These are phyloP conservation scores for Achroia grisella DNA, from an alignment of 1,140 invertebrate genomes.

Conservation along the genomic window DNA sequence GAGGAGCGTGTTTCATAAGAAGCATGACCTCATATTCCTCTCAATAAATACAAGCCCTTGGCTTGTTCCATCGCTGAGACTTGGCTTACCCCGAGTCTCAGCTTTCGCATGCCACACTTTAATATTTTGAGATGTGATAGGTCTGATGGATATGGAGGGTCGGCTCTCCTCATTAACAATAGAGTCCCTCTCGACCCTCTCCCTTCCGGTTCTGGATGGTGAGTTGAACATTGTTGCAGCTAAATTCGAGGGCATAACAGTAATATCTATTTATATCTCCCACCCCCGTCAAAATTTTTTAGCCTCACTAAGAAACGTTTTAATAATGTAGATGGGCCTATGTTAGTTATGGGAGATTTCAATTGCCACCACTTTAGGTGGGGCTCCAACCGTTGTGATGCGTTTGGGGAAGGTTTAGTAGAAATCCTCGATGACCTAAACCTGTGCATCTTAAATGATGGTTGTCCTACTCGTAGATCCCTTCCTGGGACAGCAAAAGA, in stretches of 20 bases:
- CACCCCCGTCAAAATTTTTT: not conserved
- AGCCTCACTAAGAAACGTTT: not conserved
- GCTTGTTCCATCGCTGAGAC: slow-evolving; percentile 6
- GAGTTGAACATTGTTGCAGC: not conserved
- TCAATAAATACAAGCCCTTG: slow-evolving; percentile 10
- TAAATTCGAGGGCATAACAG: not conserved
- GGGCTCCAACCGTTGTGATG: slow-evolving; percentile 8
- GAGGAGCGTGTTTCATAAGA: no score
- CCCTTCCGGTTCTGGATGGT: not conserved
- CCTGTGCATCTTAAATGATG: slow-evolving; percentile 10
- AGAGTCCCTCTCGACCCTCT: not conserved
- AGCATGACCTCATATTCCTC: not conserved
- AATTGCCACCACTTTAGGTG: slow-evolving; percentile 11
- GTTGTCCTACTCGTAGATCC: slow-evolving; percentile 5
- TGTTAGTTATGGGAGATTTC: slow-evolving; percentile 8
- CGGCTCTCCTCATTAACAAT: not conserved
- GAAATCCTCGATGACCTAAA: slow-evolving; percentile 8
- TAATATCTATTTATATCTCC: slow-evolving; percentile 10
- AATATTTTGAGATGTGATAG: not conserved
- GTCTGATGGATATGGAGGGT: not conserved
- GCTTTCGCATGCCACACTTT: slow-evolving; percentile 1
- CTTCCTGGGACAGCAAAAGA: not conserved
- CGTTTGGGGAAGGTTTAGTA: not conserved
- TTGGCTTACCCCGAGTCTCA: slow-evolving; percentile 4
- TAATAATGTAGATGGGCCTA: not conserved